Evolutionary conservation across 2,113 vertebrate genomes (phyloP), one percentile per base, ranked within the genome.

Genomic region (Melanotaenia duboulayi): DNA sequence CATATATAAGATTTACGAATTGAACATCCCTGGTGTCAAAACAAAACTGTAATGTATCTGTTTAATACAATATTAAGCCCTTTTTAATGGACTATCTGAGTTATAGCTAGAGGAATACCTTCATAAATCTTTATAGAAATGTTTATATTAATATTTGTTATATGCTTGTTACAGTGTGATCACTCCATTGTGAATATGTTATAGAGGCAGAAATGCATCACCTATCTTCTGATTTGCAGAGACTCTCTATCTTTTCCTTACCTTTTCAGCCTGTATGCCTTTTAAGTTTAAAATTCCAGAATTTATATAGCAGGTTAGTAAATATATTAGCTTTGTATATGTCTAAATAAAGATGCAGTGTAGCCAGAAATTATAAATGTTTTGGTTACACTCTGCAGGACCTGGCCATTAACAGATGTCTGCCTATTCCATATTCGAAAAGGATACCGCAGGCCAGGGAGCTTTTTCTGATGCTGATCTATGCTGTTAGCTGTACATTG

Each of bases 351-450:
- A 67, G 28, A 50, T 28, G 52, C 23, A 20, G 32, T 23, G 11
- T 42, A 42, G 25, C 13, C 11, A 40, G 39, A 17, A 23, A 10
- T 40, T 2, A 13, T 23, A 56, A 12, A 32, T 11, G 22, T 28
- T 10, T 37, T 80, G 9, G 2, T 80, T 78, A 85, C 58, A 78
- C 28, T 71, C 61, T 10, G 2, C 81, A 97, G 96, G 96, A 20
- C 96, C 96, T 28, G 96, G 96, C 51, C 87, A 46, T 71, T 95
- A 32, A 71, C 95, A 10, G 96, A 97, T 81, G 52, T 95, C 86
- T 97, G 90, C 79, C 90, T 88, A 4, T 93, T 95, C 1, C 75
- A 65, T 19, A 93, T 97, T 61, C 91, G 91, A 54, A 95, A 86
- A 82, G 92, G 93, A 10, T 93, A 93, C 12, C 89, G 91, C 42